Conservation (phyloP, 2,888 invertebrate genomes). For the Seira sanloemensis region DNA sequence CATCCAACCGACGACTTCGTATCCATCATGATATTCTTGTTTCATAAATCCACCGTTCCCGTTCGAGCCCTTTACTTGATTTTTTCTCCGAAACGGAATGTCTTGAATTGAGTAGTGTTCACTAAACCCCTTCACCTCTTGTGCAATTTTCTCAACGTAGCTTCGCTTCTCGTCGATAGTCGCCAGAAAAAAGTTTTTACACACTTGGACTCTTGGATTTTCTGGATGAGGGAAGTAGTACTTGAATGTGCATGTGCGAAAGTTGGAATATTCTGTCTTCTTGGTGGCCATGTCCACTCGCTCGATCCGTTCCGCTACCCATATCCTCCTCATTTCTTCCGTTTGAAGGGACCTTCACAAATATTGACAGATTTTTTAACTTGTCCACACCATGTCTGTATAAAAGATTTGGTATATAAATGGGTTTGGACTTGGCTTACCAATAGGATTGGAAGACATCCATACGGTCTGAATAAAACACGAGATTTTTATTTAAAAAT, state of each 20-base stretch:
- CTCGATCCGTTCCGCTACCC: constrained; percentile 65
- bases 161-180: constrained; percentile 68
- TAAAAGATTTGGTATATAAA: too few relatives aligned
- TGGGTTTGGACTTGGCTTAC: too few relatives aligned
- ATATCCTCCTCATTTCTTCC: constrained; percentile 64
- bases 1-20: constrained; percentile 62
- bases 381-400: too few relatives aligned
- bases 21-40: constrained; percentile 30
- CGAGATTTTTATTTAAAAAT: too few relatives aligned
- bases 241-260: constrained; percentile 69
- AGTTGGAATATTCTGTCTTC: constrained; percentile 68
- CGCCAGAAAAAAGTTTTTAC: constrained; percentile 69
- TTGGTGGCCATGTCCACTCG: constrained; percentile 69
- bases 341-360: constrained; percentile 60
- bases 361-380: too few relatives aligned
- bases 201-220: constrained; percentile 65
- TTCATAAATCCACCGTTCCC: constrained; percentile 24
- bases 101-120: constrained; percentile 62
- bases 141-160: constrained; percentile 67
- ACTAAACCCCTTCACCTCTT: constrained; percentile 63
- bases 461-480: constrained; percentile 61
- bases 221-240: constrained; percentile 70
- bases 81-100: constrained; percentile 65
- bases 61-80: constrained; percentile 55
- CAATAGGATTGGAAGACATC: constrained; percentile 65